Conservation (phyloP, 1,140 invertebrate genomes). For the Drosophila orena region DNA sequence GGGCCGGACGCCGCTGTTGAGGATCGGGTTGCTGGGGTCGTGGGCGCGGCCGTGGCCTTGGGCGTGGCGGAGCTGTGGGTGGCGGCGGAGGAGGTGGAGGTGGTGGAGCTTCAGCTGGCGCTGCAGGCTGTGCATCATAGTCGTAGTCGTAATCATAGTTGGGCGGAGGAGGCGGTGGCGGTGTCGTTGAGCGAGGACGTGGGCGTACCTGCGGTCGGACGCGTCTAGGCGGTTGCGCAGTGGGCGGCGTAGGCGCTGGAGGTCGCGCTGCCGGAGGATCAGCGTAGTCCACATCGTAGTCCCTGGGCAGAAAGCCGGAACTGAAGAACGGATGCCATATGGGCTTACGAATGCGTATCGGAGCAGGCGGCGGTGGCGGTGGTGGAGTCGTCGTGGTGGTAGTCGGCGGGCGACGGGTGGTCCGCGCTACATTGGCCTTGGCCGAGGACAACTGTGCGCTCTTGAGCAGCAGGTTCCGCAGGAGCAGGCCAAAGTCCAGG, state of each 20-base stretch:
- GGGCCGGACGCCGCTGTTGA: constrained; percentile 26
- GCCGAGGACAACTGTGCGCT: constrained; percentile 63
- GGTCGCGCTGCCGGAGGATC: constrained; percentile 10
- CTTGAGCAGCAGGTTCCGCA: constrained; percentile 67
- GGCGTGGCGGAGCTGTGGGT: constrained; percentile 11
- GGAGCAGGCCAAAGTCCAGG: constrained; percentile 59
- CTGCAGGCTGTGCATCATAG: constrained; percentile 32
- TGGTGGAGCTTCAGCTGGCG: constrained; percentile 13
- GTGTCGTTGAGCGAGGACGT: background rate
- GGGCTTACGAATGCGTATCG: constrained; percentile 32
- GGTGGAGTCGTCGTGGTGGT: constrained; percentile 32
- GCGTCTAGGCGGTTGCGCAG: constrained; percentile 34
- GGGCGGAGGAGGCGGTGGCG: constrained; percentile 1
- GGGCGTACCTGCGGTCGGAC: constrained; percentile 46
- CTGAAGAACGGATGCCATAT: constrained; percentile 57
- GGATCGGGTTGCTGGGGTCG: constrained; percentile 13
- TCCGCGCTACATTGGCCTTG: constrained; percentile 43
- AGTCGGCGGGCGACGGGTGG: constrained; percentile 36
- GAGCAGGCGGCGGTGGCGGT: constrained; percentile 23
- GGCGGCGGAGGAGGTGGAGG: background rate
- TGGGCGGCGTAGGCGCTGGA: constrained; percentile 5
- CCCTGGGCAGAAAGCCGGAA: constrained; percentile 31
- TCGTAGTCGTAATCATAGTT: constrained; percentile 59
- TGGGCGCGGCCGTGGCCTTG: constrained; percentile 11
- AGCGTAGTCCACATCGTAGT: constrained; percentile 47